Evolutionary conservation across 2,888 invertebrate genomes (phyloP).

Genomic region (Tiphia femorata): DNA sequence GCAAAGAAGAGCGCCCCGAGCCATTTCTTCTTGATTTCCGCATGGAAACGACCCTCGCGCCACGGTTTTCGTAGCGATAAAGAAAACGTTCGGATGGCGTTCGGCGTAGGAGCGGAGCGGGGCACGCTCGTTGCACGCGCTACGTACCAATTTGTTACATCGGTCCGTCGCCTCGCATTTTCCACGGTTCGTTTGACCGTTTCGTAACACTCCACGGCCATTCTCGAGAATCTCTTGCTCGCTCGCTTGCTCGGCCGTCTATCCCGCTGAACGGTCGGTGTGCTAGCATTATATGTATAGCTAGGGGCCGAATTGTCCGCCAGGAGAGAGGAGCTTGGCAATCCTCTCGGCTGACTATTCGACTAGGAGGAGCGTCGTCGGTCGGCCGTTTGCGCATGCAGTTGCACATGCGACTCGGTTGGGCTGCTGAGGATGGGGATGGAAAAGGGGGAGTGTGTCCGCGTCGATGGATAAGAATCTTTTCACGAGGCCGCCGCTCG

Average conservation of each 20-base stretch:
- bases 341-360: slow-evolving; percentile 34
- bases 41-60: slow-evolving; percentile 10
- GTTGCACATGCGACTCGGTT: too few species aligned
- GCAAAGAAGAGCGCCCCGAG: too few species aligned
- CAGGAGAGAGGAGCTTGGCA: slow-evolving; percentile 36
- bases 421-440: too few species aligned
- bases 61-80: slow-evolving; percentile 20
- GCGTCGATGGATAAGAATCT: slow-evolving; percentile 30
- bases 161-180: slow-evolving; percentile 29
- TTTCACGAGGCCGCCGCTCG: slow-evolving; percentile 11
- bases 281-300: too few species aligned
- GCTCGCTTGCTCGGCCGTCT: slow-evolving; percentile 1
- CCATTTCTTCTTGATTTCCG: slow-evolving; percentile 1
- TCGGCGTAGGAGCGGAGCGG: too few species aligned
- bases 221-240: too few species aligned
- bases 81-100: slow-evolving; percentile 18
- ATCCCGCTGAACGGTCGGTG: slow-evolving; percentile 10
- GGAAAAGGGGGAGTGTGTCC: neutral
- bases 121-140: slow-evolving; percentile 9
- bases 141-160: slow-evolving; percentile 32
- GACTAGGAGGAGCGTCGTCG: too few species aligned
- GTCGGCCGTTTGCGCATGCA: too few species aligned
- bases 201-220: slow-evolving; percentile 30
- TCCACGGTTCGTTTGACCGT: slow-evolving; percentile 38
- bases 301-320: slow-evolving; percentile 31